Evolutionary conservation across 1,140 invertebrate genomes (phyloP), one percentile per base, ranked within the genome.

Genomic region (Lordiphosa clarofinis): DNA sequence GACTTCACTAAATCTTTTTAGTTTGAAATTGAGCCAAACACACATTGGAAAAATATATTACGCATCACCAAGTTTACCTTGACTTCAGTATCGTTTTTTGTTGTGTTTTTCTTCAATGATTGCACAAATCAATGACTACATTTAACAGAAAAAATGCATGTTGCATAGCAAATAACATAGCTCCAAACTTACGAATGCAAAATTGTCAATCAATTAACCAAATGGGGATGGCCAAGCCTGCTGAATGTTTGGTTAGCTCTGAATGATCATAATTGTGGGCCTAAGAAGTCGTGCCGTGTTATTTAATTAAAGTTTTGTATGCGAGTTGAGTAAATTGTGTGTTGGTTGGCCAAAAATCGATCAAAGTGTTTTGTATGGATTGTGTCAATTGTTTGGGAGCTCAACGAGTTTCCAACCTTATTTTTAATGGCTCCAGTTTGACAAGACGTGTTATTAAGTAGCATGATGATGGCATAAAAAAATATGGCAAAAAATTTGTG

Each of bases 361-460:
- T 46, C 10, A 6, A 46, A 44, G n/a, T n/a, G n/a, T n/a, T n/a
- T n/a, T n/a, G n/a, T n/a, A n/a, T n/a, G n/a, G 35, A 43, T 56
- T 57, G 33, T 50, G 44, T 15, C 56, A 8, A 65, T 59, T 64
- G 47, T 42, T 35, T 33, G n/a, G n/a, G 37, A 52, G 33, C 40
- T 60, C 37, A 74, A 66, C 61, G 28, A 12, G 57, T 57, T 65
- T 67, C 63, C 42, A 24, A 36, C 28, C 50, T 28, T 56, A 53
- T 65, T 73, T 69, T 73, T 61, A 69, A 79, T 78, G 64, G 73
- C 56, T 76, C 56, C 58, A 72, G 72, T 82, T 84, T 76, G 76
- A 72, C 72, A 59, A 82, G 72, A 70, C 64, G 49, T 64, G 72
- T 70, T 75, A 73, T 74, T 70, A 65, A 43, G 72, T 55, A 58